Evolutionary conservation across 1,140 invertebrate genomes (phyloP), one percentile per base, ranked within the genome.

Genomic region (Spodoptera litura): DNA sequence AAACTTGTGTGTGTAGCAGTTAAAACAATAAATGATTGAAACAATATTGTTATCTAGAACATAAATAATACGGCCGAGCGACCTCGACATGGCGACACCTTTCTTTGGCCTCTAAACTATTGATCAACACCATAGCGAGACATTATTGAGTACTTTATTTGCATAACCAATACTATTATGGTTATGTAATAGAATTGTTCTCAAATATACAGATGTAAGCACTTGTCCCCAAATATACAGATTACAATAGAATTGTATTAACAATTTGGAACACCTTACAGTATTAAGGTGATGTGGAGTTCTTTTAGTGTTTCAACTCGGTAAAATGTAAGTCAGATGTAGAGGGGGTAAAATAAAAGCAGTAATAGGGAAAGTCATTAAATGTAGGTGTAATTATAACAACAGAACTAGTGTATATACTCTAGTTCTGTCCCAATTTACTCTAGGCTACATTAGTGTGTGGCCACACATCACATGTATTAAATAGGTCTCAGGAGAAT

Each of bases 41-140:
- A 61, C 11, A 56, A 61, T 74, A 61, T 11, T 27, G 27, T 53
- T 31, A 53, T 44, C 38, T 9, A 12, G 58, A 74, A 58, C 55
- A 59, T 55, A 58, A 58, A 38, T 73, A 44, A 27, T 73, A 59
- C 44, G 20, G 51, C 27, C 66, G 77, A 71, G 55, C 58, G 77
- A 71, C 66, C 58, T 71, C 64, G 75, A 51, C 49, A 72, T 27
- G 44, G 66, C 66, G 66, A 71, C 68, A 78, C 77, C 64, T 78
- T 78, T 78, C 77, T 71, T 61, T 78, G 77, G 77, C 77, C 77
- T 78, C 66, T 61, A 71, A 78, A 78, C 51, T 78, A 78, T 78
- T 71, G 77, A 78, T 71, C 56, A 78, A 53, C 49, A 44, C 12
- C 27, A 75, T 52, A 20, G 25, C 44, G 35, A 75, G 61, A 56